Base-by-base conservation (phyloP, 2,888 invertebrate genomes). In the Eupithecia abbreviata region DNA sequence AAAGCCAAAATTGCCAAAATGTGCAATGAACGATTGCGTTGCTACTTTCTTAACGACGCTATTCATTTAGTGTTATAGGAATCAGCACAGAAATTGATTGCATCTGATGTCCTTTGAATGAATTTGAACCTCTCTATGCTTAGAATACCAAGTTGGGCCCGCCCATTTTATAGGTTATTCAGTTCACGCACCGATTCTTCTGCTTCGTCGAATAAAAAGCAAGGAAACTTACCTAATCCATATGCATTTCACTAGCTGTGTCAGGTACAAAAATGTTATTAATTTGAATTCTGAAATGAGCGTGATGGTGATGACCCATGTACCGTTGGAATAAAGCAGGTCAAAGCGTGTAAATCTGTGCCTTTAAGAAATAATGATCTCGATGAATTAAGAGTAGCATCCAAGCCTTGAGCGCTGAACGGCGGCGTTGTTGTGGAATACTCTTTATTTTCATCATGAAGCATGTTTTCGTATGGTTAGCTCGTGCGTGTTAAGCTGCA, bases 401-500 rank as follows among this genome's bases (percentile, higher is more conserved):
- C 51, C 55, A 68, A 73, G 73, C 68, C 13, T 68, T 18, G 42
- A 42, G 51, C 42, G 66, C 13, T 13, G 42, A 66, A 66, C 41
- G 41, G 15, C 66, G 18, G 9, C 55, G 55, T 58, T n/a, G 30
- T 65, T 15, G 41, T 13, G 43, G 43, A 66, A 66, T 10, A 45
- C 43, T 43, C 7, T 15, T 41, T 66, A 42, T 41, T 6, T 42
- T 13, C 66, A 42, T 41, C 42, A 6, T 66, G 51, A 68, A 49
- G 68, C 42, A 42, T 42, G 65, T 51, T n/a, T 30, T 15, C 47
- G 4, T 12, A 18, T 18, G 3, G 18, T n/a, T 58, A 30, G 68
- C 69, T 71, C 30, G 42, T 74, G 66, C 30, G 42, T 74, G 66
- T 62, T 12, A 73, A 74, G 75, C 68, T 67, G 71, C 47, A 67